Conservation (phyloP, 2,113 vertebrate species). For the Antechinus flavipes region DNA sequence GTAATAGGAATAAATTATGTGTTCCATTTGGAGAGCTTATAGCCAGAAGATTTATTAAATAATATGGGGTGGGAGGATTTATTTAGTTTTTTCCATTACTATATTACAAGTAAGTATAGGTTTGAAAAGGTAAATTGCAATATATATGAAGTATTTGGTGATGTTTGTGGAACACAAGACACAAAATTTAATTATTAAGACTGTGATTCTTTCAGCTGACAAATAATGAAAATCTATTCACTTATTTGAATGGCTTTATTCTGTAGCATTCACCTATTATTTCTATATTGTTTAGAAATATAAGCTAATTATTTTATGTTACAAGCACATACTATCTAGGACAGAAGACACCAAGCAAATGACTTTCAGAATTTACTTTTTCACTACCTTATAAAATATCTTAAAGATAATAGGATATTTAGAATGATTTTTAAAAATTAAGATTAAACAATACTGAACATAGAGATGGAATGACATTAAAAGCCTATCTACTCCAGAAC, state of each 20-base stretch:
- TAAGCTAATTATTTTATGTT: background rate
- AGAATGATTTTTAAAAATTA: background rate
- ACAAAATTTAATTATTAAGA: background rate
- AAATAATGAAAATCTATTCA: background rate
- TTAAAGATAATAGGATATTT: background rate
- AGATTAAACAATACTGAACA: background rate
- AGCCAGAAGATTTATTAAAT: conserved; percentile 28
- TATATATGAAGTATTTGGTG: background rate
- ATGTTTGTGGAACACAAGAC: conserved; percentile 38
- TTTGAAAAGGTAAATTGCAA: background rate
- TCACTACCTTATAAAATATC: background rate
- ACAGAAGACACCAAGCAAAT: background rate
- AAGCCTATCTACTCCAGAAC: background rate
- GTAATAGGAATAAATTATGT: background rate
- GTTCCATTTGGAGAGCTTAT: background rate
- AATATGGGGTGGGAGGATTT: background rate
- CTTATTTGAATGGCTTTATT: conserved; percentile 11
- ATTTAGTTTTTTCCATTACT: background rate
- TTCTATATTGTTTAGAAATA: background rate
- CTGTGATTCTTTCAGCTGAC: conserved; percentile 17
- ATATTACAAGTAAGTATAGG: background rate
- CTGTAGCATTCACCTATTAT: background rate
- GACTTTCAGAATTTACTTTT: background rate
- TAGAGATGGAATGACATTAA: background rate
- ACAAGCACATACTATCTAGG: background rate